Conservation (phyloP, 2,888 invertebrate genomes). For the Allygus modestus region DNA sequence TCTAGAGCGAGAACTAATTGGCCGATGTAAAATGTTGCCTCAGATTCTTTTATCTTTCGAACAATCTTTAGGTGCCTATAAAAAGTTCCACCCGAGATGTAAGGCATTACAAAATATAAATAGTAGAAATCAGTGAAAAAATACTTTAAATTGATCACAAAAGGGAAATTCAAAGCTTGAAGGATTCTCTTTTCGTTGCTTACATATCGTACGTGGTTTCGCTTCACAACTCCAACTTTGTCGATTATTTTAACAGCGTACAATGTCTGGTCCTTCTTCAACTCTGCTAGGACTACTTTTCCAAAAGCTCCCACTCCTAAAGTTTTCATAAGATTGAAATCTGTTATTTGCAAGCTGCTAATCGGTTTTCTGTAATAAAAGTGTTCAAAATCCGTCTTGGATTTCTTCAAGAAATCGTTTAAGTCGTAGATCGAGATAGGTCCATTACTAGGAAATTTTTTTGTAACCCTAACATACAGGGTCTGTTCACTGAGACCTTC, state of each 20-base stretch:
- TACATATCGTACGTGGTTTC: slow-evolving; percentile 6
- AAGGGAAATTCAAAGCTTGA: slow-evolving; percentile 38
- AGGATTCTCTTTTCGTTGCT: slow-evolving; percentile 42
- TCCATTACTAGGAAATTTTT: not conserved
- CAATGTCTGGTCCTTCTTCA: slow-evolving; percentile 1
- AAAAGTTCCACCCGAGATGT: slow-evolving; percentile 12
- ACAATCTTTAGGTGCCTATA: not conserved
- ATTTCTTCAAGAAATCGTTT: slow-evolving; percentile 15
- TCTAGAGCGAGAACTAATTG: slow-evolving; percentile 36
- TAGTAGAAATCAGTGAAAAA: slow-evolving; percentile 28
- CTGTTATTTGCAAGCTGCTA: not conserved
- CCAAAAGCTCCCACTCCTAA: slow-evolving; percentile 34
- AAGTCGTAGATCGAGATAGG: not conserved
- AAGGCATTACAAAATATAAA: slow-evolving; percentile 48
- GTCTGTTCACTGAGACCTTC: not conserved
- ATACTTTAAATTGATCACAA: slow-evolving; percentile 3
- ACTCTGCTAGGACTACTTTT: slow-evolving; percentile 27
- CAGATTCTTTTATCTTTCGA: not conserved
- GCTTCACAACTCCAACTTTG: slow-evolving; percentile 16
- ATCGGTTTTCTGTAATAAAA: slow-evolving; percentile 13
- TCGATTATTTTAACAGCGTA: slow-evolving; percentile 33
- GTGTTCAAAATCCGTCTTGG: slow-evolving; percentile 30
- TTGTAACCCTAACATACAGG: not conserved
- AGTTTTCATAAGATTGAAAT: slow-evolving; percentile 13
- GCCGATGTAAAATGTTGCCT: slow-evolving; percentile 25